Evolutionary conservation across 2,797 vertebrate species (phyloP).

Genomic region (Erethizon dorsatum): DNA sequence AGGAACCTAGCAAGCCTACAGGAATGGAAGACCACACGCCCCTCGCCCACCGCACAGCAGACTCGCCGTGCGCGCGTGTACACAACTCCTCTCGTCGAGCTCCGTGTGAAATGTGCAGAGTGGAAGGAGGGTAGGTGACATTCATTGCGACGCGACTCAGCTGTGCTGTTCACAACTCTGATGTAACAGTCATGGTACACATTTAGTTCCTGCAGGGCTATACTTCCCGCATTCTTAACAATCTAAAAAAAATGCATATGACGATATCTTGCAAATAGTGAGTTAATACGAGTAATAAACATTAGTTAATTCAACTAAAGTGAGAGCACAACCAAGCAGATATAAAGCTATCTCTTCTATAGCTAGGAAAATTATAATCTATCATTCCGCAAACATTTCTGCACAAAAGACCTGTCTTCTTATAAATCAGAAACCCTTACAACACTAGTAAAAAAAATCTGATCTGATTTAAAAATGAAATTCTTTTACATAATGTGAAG

Average conservation of each 20-base stretch:
- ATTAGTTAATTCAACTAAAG: conserved; percentile 41
- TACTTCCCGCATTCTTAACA: neutral
- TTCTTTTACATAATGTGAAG: conserved; percentile 42
- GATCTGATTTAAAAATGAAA: conserved; percentile 57
- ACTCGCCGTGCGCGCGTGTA: neutral
- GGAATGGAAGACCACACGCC: neutral
- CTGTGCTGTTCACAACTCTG: neutral
- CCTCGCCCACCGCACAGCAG: neutral
- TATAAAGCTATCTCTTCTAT: conserved; percentile 10
- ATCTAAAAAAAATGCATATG: neutral
- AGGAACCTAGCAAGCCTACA: neutral
- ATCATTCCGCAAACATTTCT: neutral
- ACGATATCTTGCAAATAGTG: neutral
- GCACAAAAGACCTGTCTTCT: neutral
- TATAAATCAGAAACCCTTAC: conserved; percentile 55
- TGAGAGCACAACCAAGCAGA: neutral
- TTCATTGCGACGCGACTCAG: neutral
- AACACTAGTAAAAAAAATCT: neutral
- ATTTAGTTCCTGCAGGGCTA: neutral
- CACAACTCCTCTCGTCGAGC: neutral
- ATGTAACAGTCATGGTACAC: neutral
- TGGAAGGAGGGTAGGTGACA: neutral
- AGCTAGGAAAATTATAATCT: neutral
- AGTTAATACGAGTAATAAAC: neutral
- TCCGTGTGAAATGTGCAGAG: neutral